Evolutionary conservation across 2,888 invertebrate species (phyloP).

Genomic region (Dendrolimus pini): DNA sequence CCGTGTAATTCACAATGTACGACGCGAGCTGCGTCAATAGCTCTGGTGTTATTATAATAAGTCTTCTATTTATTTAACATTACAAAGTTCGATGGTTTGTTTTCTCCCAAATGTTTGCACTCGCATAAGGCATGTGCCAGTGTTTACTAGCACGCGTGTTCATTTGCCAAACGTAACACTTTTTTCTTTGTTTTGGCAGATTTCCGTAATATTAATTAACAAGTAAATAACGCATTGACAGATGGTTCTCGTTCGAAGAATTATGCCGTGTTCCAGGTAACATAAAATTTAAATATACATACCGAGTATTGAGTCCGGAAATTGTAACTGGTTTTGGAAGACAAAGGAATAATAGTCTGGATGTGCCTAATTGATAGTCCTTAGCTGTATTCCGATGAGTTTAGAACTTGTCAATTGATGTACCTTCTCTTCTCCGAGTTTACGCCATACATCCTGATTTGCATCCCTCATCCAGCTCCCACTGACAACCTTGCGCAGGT

Average conservation of each 20-base stretch:
- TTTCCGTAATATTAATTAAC: conserved; percentile 34
- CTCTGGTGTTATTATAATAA: neutral
- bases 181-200: conserved; percentile 30
- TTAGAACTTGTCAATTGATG: too few relatives aligned
- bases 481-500: too few relatives aligned
- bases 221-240: conserved; percentile 30
- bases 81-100: neutral
- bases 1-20: too few relatives aligned
- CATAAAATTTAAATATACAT: neutral
- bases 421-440: too few relatives aligned
- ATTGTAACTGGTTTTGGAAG: neutral
- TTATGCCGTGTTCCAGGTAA: neutral
- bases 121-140: neutral
- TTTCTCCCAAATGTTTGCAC: neutral
- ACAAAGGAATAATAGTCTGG: neutral
- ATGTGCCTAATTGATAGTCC: too few relatives aligned
- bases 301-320: neutral
- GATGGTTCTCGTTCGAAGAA: conserved; percentile 25
- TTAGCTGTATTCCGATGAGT: too few relatives aligned
- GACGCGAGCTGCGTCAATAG: too few relatives aligned
- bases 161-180: conserved; percentile 21
- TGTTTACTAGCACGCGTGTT: conserved; percentile 1
- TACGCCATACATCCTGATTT: too few relatives aligned
- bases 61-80: neutral
- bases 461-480: too few relatives aligned